phyloP scores from a whole-genome alignment of 2,888 invertebrate genomes.

The Pimpla rufipes region DNA sequence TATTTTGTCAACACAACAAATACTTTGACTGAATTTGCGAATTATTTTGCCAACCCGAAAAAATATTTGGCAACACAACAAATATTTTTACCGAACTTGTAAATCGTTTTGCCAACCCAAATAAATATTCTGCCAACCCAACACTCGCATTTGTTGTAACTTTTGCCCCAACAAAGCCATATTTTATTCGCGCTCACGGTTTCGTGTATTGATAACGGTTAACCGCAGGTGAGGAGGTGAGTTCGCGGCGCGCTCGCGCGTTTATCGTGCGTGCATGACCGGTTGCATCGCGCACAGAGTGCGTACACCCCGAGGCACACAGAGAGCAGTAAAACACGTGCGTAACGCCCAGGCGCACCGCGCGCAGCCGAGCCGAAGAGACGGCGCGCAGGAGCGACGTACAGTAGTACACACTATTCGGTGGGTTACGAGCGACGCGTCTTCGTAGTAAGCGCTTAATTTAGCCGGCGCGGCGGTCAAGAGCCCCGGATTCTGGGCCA shows the following conservation, averaged over 20 bases:
- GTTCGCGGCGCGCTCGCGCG: neutral
- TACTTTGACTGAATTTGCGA: too few species aligned
- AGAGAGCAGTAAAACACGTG: conserved; percentile 33
- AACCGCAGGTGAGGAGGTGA: too few species aligned
- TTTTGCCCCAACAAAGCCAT: too few species aligned
- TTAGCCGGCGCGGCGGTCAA: conserved; percentile 65
- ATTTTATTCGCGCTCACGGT: neutral
- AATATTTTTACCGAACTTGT: too few species aligned
- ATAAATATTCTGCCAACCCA: too few species aligned
- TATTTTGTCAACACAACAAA: too few species aligned
- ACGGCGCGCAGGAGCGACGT: conserved; percentile 6
- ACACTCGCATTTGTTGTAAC: too few species aligned
- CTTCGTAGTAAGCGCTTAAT: conserved; percentile 67
- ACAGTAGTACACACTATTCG: conserved; percentile 34
- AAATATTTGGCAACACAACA: too few species aligned
- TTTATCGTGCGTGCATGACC: neutral
- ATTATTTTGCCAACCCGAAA: too few species aligned
- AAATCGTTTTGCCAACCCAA: too few species aligned
- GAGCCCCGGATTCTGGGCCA: conserved; percentile 69
- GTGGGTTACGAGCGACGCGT: conserved; percentile 48
- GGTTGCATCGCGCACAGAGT: neutral
- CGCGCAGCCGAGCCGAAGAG: conserved; percentile 26
- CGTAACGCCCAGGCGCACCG: conserved; percentile 18
- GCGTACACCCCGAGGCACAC: neutral
- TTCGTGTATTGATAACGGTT: neutral